Percentiles rank a stretch among this genome's conserved stretches.
These are phyloP conservation scores for Caranx melampygus DNA, from an alignment of 2,113 vertebrate genomes.

Conservation along the genomic window DNA sequence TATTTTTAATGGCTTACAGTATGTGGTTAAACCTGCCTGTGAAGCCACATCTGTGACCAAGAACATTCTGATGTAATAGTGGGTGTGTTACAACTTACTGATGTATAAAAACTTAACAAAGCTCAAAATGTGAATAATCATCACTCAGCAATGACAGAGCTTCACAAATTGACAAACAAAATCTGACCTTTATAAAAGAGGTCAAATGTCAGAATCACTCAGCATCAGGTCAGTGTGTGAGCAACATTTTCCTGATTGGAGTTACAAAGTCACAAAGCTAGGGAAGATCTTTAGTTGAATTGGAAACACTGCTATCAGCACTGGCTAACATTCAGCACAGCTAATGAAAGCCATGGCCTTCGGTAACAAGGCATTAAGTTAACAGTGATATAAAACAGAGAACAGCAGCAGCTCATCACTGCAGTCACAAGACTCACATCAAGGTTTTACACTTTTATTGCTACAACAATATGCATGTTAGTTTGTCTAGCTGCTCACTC, in stretches of 20 bases:
- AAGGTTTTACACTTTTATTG: constrained; percentile 23
- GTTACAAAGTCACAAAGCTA: not conserved
- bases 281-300: not conserved
- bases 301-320: not conserved
- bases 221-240: not conserved
- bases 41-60: no score
- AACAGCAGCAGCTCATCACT: not conserved
- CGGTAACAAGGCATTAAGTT: not conserved
- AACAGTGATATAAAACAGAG: not conserved
- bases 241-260: not conserved
- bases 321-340: not conserved
- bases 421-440: not conserved
- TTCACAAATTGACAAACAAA: not conserved
- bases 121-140: not conserved
- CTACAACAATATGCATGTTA: constrained; percentile 14
- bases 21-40: no score
- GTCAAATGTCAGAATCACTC: not conserved
- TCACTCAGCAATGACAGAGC: not conserved
- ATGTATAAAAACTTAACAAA: not conserved
- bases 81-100: not conserved
- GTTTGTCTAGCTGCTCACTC: constrained; percentile 1
- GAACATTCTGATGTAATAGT: no score
- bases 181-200: not conserved
- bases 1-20: no score
- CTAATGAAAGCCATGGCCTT: not conserved